Evolutionary conservation across 2,888 invertebrate genomes (phyloP).

Genomic region (Ctenicera cuprea): DNA sequence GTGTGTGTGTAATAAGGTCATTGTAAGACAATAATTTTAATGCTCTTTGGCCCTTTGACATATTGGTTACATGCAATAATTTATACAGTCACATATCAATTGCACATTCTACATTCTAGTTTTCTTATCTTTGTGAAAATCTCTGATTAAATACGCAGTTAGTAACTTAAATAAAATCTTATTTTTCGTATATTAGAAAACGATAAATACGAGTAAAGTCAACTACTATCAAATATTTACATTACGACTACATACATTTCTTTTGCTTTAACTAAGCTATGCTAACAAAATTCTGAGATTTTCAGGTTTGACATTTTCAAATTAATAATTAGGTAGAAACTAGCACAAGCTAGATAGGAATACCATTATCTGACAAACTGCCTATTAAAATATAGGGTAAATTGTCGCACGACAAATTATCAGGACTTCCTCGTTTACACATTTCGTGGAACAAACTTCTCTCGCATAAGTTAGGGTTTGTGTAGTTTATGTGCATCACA

Average conservation of each 20-base stretch:
- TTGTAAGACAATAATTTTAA: background rate
- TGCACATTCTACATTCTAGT: no score
- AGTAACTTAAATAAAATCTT: no score
- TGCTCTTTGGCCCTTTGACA: conserved; percentile 2
- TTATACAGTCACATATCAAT: background rate
- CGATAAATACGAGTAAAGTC: no score
- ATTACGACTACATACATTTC: no score
- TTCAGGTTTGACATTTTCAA: background rate
- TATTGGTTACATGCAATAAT: background rate
- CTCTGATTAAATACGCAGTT: no score
- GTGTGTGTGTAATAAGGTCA: conserved; percentile 1
- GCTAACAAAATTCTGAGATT: no score
- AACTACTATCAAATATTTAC: no score
- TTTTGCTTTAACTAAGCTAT: no score
- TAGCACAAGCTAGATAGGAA: background rate
- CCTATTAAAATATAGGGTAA: conserved; percentile 16
- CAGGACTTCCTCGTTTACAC: conserved; percentile 6
- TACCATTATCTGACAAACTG: conserved; percentile 7
- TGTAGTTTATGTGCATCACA: conserved; percentile 16
- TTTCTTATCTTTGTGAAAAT: no score
- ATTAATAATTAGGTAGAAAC: background rate
- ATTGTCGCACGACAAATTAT: conserved; percentile 13
- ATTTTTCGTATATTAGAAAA: no score
- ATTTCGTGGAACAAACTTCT: conserved; percentile 13
- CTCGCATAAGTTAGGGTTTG: conserved; percentile 11